phyloP scores from a whole-genome alignment of 1,140 invertebrate species.

The Argopecten irradians region DNA sequence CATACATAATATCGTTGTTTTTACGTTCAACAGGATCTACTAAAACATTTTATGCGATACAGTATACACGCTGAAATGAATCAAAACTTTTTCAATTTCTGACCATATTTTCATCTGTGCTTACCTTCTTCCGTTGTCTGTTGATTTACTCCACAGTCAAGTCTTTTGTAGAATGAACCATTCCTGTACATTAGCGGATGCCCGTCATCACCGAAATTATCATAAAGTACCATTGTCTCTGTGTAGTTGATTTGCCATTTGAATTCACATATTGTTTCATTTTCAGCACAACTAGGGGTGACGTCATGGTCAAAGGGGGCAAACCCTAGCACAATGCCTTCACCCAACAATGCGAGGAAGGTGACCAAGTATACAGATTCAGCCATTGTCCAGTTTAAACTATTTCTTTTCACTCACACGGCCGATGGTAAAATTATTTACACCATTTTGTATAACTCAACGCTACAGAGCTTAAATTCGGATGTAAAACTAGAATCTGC shows the following conservation, averaged over 20 bases:
- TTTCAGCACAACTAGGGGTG: conserved; percentile 5
- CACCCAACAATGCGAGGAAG: not conserved
- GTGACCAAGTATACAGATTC: not conserved
- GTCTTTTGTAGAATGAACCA: conserved; percentile 14
- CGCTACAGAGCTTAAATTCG: no score
- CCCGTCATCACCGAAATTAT: not conserved
- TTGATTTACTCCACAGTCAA: not conserved
- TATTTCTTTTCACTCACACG: no score
- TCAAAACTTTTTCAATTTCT: no score
- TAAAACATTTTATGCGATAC: no score
- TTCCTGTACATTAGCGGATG: conserved; percentile 28
- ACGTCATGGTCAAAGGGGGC: conserved; percentile 30
- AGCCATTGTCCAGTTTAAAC: not conserved
- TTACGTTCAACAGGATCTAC: no score
- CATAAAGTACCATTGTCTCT: conserved; percentile 33
- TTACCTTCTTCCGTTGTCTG: not conserved
- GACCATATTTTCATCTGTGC: no score
- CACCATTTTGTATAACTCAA: no score
- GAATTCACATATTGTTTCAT: conserved; percentile 32
- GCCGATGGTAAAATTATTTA: no score
- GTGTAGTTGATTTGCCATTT: conserved; percentile 31
- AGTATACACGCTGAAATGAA: no score
- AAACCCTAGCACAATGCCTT: not conserved
- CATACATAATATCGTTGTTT: no score
- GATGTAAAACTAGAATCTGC: no score